Base-by-base conservation (phyloP, 2,797 vertebrate species). In the Lates japonicus region DNA sequence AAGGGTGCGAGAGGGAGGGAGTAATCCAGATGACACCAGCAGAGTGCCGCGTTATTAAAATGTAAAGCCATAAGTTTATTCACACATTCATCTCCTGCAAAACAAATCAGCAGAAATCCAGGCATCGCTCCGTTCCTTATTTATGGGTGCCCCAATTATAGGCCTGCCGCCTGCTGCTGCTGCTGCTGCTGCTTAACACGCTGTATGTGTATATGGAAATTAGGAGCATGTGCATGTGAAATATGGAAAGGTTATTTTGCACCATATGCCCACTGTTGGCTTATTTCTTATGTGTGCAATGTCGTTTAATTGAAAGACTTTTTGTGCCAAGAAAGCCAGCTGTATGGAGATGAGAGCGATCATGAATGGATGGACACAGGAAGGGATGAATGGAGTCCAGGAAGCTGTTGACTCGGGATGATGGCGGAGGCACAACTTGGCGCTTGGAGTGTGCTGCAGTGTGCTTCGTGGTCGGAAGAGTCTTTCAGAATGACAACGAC, bases 351-450 rank as follows among this genome's bases (percentile, higher is more conserved):
- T 92, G 85, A 89, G 92, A 71, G 87, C 37, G 2, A 44, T 37
- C 74, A 70, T 91, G 91, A 92, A 92, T 94, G 87, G 87, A 90
- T 64, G 85, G 93, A 92, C 92, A 86, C 86, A 91, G 90, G 93
- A 92, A 92, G 85, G 84, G 77, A 80, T 91, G 86, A 92, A 90
- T 87, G 70, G 87, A 81, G 84, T 69, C 78, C 88, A 88, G 91
- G 93, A 93, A 90, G 89, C 80, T 77, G 83, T 84, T 58, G 65
- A 89, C 76, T 88, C 71, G 70, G 87, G 89, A 86, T 29, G 89
- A 86, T 29, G 72, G 80, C 42, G 80, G 83, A 90, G 81, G 86
- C 55, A 52, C 31, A 52, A 44, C 75, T 91, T 91, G 87, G 90
- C 79, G 77, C 42, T 60, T 25, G 12, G 75, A 67, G 51, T 3